Base-by-base conservation (phyloP, 2,113 vertebrate genomes). In the Salvelinus namaycush region DNA sequence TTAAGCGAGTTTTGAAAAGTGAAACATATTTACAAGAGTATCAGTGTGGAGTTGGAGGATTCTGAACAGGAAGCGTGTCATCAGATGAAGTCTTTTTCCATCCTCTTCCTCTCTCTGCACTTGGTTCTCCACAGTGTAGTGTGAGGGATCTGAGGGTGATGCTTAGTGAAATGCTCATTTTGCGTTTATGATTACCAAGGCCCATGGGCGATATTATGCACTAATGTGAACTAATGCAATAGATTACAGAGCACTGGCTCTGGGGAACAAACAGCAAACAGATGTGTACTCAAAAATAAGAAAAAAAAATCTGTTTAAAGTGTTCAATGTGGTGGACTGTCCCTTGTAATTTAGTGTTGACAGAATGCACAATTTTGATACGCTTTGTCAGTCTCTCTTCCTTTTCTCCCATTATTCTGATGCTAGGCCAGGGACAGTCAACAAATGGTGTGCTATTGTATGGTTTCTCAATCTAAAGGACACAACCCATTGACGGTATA, bases 141-240 rank as follows among this genome's bases (percentile, higher is more conserved):
- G 90, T 87, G 80, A 86, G 86, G 84, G 81, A 86, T 85, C 78
- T 90, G 90, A 93, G 90, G 87, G 87, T 93, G 93, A 94, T 91
- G 89, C 90, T 92, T 94, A 94, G 92, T 92, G 93, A 94, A 93
- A 94, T 92, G 92, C 92, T 94, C 93, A 94, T 93, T 93, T 94
- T 93, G 92, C 88, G 84, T 93, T 92, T 91, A 92, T 93, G 93
- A 94, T 93, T 93, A 91, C 92, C 83, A 81, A 90, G 90, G 89
- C 93, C 94, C 94, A 92, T 92, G 92, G 93, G 93, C 94, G 87
- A 94, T 92, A 44, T 44, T 44, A 90, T 93, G 93, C 94, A 88
- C 93, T 94, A 94, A 94, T 94, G 94, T 94, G 94, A 94, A 90
- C 92, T 94, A 94, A 94, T 94, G 94, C 93, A 94, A 94, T 93